Evolutionary conservation across 2,888 invertebrate species (phyloP), one percentile per base, ranked within the genome.

Genomic region (Zele albiditarsus): DNA sequence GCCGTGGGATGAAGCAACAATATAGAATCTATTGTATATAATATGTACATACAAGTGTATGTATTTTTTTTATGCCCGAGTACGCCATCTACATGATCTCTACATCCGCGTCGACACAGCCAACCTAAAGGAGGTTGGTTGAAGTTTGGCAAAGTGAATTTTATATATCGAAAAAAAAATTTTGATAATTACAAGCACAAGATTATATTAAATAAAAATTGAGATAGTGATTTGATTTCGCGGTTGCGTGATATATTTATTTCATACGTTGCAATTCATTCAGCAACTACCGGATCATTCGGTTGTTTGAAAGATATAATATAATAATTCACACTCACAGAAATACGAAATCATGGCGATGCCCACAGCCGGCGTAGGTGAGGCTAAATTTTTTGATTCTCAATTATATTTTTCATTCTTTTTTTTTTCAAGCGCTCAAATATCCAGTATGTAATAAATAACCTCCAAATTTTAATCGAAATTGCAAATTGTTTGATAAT

Each of bases 321-420:
- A 77, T 73, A 79, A 80, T 82, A 83, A 83, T 83, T 84, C 86
- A 82, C 82, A 82, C 82, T 78, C 23, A 74, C 80, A 81, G 82
- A 84, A 84, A 85, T 83, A 82, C 73, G 80, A 80, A 80, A 92
- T 93, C 92, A 95, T 95, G 95, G 95, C 95, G 95, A 94, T 95
- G 92, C 95, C 94, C 92, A 94, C 94, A 92, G 94, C 95, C 94
- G 95, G 95, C 94, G 95, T 95, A 93, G 95, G 95, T 95, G 93
- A 93, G 95, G 69, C 62, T 69, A 63, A 74, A 68, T 57, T 53
- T 53, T 68, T 57, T 2, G 14, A 25, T 20, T 46, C 58, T 49
- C 74, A 69, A 77, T 57, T 58, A 28, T 16, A 78, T 69, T 76
- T 76, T 65, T 71, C 71, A 75, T 77, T 75, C 71, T 70, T 76